Evolutionary conservation across 2,113 vertebrate genomes (phyloP), one percentile per base, ranked within the genome.

Genomic region (Solea senegalensis): DNA sequence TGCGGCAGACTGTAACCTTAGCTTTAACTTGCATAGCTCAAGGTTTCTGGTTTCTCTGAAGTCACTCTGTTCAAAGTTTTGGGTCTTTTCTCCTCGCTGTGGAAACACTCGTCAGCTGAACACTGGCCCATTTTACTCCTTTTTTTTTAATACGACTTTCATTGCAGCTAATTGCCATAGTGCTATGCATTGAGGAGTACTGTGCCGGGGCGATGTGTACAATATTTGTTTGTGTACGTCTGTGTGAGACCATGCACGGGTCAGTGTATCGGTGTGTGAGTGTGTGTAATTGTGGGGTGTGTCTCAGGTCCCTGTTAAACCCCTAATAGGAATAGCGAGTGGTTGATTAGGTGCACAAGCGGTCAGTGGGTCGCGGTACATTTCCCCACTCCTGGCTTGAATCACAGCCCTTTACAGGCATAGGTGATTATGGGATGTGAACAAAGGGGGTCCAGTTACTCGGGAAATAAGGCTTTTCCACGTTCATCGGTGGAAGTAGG

Each of bases 341-440:
- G 81, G 59, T 70, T 86, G 85, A 87, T 92, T 85, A 88, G 87
- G 77, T 86, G 75, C 78, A 67, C 51, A 11, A 61, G 76, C 16
- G 63, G 88, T 90, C 87, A 86, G 67, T 69, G 76, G 76, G 78
- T 82, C 69, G 59, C 9, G 34, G 65, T 69, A 41, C 69, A 69
- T 76, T 87, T 85, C 68, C 66, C 74, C 65, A 63, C 71, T 86
- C 51, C 77, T 83, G 83, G 69, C 71, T 82, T 76, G 67, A 78
- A 64, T 82, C 69, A n/a, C 72, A 69, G 74, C 34, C 16, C 45
- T 79, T 85, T 74, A 60, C 69, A 79, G 61, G 66, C 78, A 52
- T 63, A 6, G 27, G 51, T 81, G 82, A 88, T 89, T 87, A 89
- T 55, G 49, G 71, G 70, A 80, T 61, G 63, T 66, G 74, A 85